These are phyloP conservation scores for Pachyseris speciosa DNA, from an alignment of 64 coral and sea anemone genomes.

Conservation along the genomic window DNA sequence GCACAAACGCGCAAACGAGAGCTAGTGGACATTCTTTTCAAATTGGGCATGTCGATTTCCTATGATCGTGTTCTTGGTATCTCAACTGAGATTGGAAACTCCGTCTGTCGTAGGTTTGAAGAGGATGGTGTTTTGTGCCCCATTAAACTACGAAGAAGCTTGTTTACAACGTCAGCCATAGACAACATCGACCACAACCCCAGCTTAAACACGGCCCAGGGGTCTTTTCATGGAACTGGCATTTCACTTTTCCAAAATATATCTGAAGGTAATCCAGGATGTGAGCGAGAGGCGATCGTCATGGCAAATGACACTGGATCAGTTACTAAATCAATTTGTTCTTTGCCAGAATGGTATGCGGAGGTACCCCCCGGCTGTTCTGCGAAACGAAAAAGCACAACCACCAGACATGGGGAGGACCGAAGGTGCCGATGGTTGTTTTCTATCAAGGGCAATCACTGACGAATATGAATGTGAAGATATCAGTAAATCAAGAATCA, in stretches of 20 bases:
- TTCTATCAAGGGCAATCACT: neutral
- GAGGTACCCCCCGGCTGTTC: neutral
- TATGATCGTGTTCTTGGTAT: conserved; percentile 37
- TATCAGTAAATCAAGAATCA: neutral
- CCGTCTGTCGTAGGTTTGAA: conserved; percentile 11
- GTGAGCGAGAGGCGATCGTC: too few species aligned
- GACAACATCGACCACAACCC: conserved; percentile 57
- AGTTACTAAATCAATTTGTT: conserved; percentile 20
- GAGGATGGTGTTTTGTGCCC: conserved; percentile 6
- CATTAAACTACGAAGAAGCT: neutral
- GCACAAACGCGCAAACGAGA: neutral
- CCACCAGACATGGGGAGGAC: neutral
- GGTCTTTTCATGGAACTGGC: conserved; percentile 39
- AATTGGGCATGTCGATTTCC: conserved; percentile 37
- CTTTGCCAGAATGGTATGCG: conserved; percentile 51
- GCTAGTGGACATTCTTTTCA: conserved; percentile 26
- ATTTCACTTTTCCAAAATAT: conserved; percentile 49
- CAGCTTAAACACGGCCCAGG: conserved; percentile 11
- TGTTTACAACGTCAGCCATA: conserved; percentile 35
- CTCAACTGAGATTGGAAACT: conserved; percentile 23
- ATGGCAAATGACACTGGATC: neutral
- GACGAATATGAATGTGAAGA: conserved; percentile 22
- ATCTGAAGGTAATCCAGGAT: too few species aligned
- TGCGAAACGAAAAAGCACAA: conserved; percentile 1
- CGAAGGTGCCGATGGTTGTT: neutral